phyloP scores from a whole-genome alignment of 2,797 vertebrate species.

The Tenualosa ilisha region DNA sequence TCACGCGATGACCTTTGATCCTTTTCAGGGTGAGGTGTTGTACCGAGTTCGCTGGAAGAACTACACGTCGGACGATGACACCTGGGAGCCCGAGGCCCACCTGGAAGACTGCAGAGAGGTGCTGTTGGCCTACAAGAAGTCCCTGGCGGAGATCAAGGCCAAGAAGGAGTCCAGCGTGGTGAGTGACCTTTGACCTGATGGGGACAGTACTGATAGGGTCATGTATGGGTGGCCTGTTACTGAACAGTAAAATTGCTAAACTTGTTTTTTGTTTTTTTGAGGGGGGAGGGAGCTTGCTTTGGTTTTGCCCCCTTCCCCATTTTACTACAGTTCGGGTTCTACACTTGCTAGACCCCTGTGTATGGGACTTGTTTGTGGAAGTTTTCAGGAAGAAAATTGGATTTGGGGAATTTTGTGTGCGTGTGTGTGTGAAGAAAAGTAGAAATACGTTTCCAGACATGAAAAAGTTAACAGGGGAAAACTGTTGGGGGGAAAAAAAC shows the following conservation, averaged over 20 bases:
- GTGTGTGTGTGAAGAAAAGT: not conserved
- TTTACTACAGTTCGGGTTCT: not conserved
- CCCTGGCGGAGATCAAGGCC: constrained; percentile 76
- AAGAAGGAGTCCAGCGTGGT: constrained; percentile 85
- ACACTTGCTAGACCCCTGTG: not conserved
- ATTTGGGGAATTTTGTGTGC: not conserved
- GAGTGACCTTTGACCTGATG: constrained; percentile 45
- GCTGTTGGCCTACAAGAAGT: constrained; percentile 86
- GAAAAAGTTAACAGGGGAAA: not conserved
- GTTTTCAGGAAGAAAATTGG: not conserved
- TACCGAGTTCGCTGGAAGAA: constrained; percentile 98
- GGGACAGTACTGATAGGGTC: not conserved
- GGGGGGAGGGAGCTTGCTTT: too few species aligned
- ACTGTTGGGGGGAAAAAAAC: not conserved
- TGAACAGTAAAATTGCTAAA: not conserved
- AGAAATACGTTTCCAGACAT: not conserved
- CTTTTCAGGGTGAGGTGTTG: constrained; percentile 82
- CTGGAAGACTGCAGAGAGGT: constrained; percentile 95
- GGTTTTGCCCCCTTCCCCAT: not conserved
- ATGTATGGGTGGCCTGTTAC: not conserved
- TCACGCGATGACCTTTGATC: constrained; percentile 13
- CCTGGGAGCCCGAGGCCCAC: constrained; percentile 95
- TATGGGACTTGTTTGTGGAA: not conserved
- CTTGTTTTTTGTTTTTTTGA: too few species aligned
- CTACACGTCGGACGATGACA: constrained; percentile 93